Conservation (phyloP, 2,797 vertebrate genomes). For the Myiothlypis chrysogaster region DNA sequence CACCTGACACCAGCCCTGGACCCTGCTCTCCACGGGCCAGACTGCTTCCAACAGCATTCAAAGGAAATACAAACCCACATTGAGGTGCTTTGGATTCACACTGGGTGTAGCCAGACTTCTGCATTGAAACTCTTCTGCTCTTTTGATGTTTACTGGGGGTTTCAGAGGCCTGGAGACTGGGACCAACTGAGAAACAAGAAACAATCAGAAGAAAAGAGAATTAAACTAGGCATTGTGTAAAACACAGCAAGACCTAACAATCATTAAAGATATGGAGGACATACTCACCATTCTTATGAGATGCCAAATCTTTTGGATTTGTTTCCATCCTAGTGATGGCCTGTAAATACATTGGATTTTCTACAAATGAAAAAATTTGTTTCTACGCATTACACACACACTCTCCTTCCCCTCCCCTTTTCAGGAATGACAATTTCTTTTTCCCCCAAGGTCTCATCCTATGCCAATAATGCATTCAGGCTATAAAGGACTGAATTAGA, state of each 20-base stretch:
- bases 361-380: not conserved
- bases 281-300: not conserved
- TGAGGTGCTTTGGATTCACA: too few relatives aligned
- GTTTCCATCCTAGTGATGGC: not conserved
- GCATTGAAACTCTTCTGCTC: too few relatives aligned
- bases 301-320: not conserved
- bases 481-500: not conserved
- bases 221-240: not conserved
- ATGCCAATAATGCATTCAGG: not conserved
- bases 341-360: not conserved
- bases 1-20: too few relatives aligned
- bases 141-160: not conserved
- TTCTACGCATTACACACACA: fast-evolving
- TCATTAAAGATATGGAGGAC: fast-evolving
- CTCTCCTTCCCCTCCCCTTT: not conserved
- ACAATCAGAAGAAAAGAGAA: not conserved
- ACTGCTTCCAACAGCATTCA: fast-evolving
- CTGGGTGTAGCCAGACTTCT: fast-evolving
- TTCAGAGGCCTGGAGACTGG: not conserved
- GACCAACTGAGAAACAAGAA: not conserved
- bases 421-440: not conserved
- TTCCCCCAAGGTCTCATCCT: not conserved
- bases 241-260: not conserved
- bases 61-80: fast-evolving
- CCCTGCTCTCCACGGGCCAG: not conserved